Evolutionary conservation across 2,888 invertebrate species (phyloP), one percentile per base, ranked within the genome.

Genomic region (Entomobrya multifasciata): DNA sequence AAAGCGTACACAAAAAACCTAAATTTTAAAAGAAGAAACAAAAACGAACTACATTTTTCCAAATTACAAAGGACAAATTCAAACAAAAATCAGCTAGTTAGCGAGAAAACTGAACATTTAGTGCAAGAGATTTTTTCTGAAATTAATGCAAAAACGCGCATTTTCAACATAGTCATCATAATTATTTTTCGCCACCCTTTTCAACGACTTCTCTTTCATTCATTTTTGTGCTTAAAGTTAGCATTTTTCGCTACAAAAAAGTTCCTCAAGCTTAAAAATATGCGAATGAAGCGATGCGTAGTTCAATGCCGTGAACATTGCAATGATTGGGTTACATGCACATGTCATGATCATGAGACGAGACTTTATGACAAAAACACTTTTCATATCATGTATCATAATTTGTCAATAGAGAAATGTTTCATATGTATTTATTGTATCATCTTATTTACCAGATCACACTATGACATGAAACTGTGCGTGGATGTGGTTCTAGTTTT

Each of bases 401-500:
- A 36, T 36, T 36, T 36, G 36, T 36, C n/a, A n/a, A n/a, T n/a
- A n/a, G n/a, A 55, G 11, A 10, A 52, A 30, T 22, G 47, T 44
- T 15, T n/a, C 36, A 13, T 52, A 55, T 60, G 22, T n/a, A n/a
- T n/a, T n/a, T n/a, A n/a, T n/a, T n/a, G n/a, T n/a, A n/a, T n/a
- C n/a, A n/a, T n/a, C n/a, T n/a, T n/a, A n/a, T n/a, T n/a, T n/a
- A n/a, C n/a, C n/a, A n/a, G n/a, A n/a, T n/a, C n/a, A n/a, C n/a
- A 17, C 22, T 47, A 72, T 74, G 30, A 30, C 55, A 55, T 77
- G 76, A 77, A 22, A 77, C 25, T 36, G 4, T 36, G 36, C 36
- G 36, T 36, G 36, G 36, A 36, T 36, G 27, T 22, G 76, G 82
- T 30, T 82, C 82, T 74, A 82, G 82, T 74, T 70, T 82, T 36